Evolutionary conservation across 2,797 vertebrate genomes (phyloP), one percentile per base, ranked within the genome.

Genomic region (Cercopithecus hamlyni): DNA sequence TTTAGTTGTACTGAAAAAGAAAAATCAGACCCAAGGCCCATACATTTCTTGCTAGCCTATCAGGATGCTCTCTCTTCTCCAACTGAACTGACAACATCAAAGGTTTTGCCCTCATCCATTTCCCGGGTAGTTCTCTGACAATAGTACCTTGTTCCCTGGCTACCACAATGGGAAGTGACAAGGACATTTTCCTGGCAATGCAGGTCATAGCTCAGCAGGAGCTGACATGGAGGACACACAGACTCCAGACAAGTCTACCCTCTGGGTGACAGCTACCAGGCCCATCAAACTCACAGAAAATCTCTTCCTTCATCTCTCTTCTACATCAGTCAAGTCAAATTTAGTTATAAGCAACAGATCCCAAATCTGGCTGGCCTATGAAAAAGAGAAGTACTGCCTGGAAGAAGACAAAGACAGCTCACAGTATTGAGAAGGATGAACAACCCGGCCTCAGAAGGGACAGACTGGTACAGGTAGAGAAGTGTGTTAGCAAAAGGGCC

Each of bases 111-210:
- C 83, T 97, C 96, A 89, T 92, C 97, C 72, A 6, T 97, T 96
- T 96, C 93, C 95, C 94, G 93, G 88, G 93, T 90, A 92, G 83
- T 94, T 90, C 94, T 96, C 97, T 98, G 97, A 97, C 92, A 98
- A 86, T 85, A 57, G 92, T 55, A 70, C 58, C 94, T 98, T 98
- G 96, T 97, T 98, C 92, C 94, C 57, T 45, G 64, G 86, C 55
- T 95, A 81, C 76, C 83, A 97, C 94, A 61, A 73, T 94, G 76
- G 92, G 90, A 98, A 97, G 87, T 97, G 98, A 98, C 43, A 94
- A 75, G 39, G 97, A 96, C 84, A 64, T 94, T 97, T 97, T 95
- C 95, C 97, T 93, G 89, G 96, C 94, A 92, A 83, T 67, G 45
- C 97, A 98, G 97, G 98, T 97, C 96, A 82, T 36, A 0, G 4